Base-by-base conservation (phyloP, 1,140 invertebrate genomes). In the Leptestheria dahalacensis region DNA sequence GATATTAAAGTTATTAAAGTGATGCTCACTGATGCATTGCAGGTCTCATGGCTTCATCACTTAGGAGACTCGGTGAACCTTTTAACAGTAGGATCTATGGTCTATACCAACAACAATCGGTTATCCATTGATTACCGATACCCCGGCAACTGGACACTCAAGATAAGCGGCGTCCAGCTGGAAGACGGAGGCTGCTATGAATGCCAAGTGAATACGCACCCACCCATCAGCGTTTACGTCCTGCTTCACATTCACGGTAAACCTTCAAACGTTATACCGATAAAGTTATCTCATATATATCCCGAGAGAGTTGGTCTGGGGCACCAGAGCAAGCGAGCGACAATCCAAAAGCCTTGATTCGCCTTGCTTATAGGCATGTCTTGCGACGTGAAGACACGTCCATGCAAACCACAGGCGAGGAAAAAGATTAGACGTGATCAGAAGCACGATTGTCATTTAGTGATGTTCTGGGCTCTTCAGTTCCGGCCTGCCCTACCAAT, bases 131-230 rank as follows among this genome's bases (percentile, higher is more conserved):
- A 26, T 15, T 55, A 33, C 26, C 53, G 53, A 9, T 55, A 55
- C 26, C 53, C 53, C 12, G 53, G 53, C 26, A 55, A 55, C 53
- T 55, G 53, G 53, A 55, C 53, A 25, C 15, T 55, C 25, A 26
- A 55, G 53, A 55, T 55, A n/a, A 29, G 26, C 1, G 12, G 20
- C 12, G 25, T 29, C 6, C 26, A 55, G n/a, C 53, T 55, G 6
- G 26, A 55, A 1, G 53, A 55, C 53, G 11, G 20, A 26, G 53
- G 53, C 23, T 55, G 53, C 18, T 55, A 55, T 20, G 25, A 55
- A 33, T 55, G 53, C 33, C 53, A 55, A 55, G 53, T 54, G 3
- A 54, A 54, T 11, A 54, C 52, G 12, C 52, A 54, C 29, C 52
- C 52, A 26, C 52, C 52, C 2, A 54, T 54, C 52, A 28, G 52